A percentile compares a stretch with the other conserved stretches of the same genome.
These are phyloP conservation scores for Holcopasites calliopsidis DNA, from an alignment of 1,140 invertebrate genomes.

Conservation along the genomic window DNA sequence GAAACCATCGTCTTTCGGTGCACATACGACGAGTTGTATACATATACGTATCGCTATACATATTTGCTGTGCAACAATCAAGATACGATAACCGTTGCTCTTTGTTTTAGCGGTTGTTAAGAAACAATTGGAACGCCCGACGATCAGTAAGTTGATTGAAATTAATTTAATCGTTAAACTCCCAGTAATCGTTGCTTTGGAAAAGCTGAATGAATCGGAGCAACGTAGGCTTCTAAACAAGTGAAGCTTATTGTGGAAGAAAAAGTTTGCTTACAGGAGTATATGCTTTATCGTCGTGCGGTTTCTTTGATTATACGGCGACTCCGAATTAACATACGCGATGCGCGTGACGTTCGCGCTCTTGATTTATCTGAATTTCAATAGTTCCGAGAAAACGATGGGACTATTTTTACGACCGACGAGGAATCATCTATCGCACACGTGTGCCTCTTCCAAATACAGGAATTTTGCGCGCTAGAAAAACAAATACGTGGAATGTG, in stretches of 20 bases:
- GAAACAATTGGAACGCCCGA: background rate
- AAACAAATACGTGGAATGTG: background rate
- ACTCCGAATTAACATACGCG: conserved; percentile 12
- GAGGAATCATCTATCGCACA: background rate
- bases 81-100: background rate
- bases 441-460: background rate
- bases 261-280: background rate
- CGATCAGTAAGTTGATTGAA: background rate
- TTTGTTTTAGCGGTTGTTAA: background rate
- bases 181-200: no score
- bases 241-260: background rate
- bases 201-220: no score
- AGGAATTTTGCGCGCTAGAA: background rate
- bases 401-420: conserved; percentile 5
- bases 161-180: background rate
- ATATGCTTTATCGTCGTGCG: conserved; percentile 12
- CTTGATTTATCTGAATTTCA: conserved; percentile 43
- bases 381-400: conserved; percentile 16
- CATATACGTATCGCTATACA: background rate
- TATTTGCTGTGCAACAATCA: background rate
- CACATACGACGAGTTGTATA: background rate
- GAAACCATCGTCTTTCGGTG: background rate
- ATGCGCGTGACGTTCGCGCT: conserved; percentile 1
- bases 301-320: conserved; percentile 16
- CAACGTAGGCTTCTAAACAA: background rate